Base-by-base conservation (phyloP, 1,140 invertebrate genomes). In the Hermetia illucens region DNA sequence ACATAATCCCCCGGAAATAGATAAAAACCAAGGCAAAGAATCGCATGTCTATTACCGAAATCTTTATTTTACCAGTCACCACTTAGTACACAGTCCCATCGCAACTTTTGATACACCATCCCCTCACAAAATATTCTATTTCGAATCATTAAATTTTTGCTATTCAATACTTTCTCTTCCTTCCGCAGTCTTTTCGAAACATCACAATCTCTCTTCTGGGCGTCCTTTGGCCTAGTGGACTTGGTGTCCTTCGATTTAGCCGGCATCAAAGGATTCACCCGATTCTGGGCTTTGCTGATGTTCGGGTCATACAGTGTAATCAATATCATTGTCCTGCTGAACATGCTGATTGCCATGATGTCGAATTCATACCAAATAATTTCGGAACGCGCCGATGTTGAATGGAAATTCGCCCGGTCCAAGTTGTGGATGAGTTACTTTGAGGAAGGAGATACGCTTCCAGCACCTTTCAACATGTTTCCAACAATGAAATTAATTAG, bases 321-420 rank as follows among this genome's bases (percentile, higher is more conserved):
- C 56, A 91, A 90, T 46, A 78, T 93, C 36, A 88, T 93, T 47
- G 89, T 94, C 1, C 65, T 94, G 2, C 71, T 93, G 21, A 94
- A 94, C 63, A 86, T 93, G 76, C 73, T 94, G 4, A 93, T 94
- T 56, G 90, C 90, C 49, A 94, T 93, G 89, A 93, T 94, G 87
- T 89, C 83, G 22, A 92, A 89, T 59, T 93, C 88, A 1, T 93
- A 91, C 61, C 82, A 90, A 64, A 82, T 84, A 21, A 94, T 93
- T 47, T 88, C 82, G 44, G 81, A 87, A 75, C 68, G 84, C 46
- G 75, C 85, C 8, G 87, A 93, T 49, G 75, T 74, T 1, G 87
- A 92, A 64, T 93, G 88, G 88, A 93, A 93, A 59, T 93, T 91
- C 50, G 85, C 87, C 3, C 64, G 88, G 9, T 85, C 82, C 39